phyloP scores from a whole-genome alignment of 2,113 vertebrate genomes.

The Zeus faber region DNA sequence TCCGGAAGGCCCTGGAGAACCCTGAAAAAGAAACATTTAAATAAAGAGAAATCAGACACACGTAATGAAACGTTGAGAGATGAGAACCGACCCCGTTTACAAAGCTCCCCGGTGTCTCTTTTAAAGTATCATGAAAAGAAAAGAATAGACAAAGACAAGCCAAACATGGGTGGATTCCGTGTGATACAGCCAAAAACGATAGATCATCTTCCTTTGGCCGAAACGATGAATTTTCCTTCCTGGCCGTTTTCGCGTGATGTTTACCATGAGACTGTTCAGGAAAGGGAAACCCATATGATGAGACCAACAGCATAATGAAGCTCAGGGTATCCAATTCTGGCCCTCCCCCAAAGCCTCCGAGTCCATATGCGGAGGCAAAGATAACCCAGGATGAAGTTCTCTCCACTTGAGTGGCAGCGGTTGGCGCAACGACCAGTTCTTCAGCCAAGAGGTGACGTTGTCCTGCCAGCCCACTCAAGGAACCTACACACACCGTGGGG shows the following conservation, averaged over 20 bases:
- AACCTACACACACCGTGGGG: background rate
- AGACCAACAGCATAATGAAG: constrained; percentile 7
- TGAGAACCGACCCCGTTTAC: too few relatives aligned
- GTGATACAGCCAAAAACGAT: constrained; percentile 41
- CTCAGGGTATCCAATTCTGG: constrained; percentile 3
- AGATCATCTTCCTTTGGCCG: too few relatives aligned
- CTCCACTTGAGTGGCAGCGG: constrained; percentile 22
- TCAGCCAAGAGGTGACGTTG: constrained; percentile 22
- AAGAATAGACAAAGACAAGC: too few relatives aligned
- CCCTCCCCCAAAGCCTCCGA: constrained; percentile 25
- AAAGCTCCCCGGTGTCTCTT: too few relatives aligned
- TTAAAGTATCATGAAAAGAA: too few relatives aligned
- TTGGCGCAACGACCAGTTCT: constrained; percentile 9
- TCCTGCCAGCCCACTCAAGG: constrained; percentile 28
- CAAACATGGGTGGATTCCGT: constrained; percentile 35
- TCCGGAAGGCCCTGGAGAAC: constrained; percentile 83
- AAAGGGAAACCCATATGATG: constrained; percentile 1
- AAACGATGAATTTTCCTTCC: too few relatives aligned
- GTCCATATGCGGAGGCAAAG: constrained; percentile 24
- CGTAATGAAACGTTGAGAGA: too few relatives aligned
- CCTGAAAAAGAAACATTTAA: constrained; percentile 70
- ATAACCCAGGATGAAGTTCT: constrained; percentile 20
- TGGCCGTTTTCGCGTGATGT: too few relatives aligned
- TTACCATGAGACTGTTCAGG: too few relatives aligned
- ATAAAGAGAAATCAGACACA: constrained; percentile 16